These are phyloP conservation scores for Chelonus insularis DNA, from an alignment of 1,140 invertebrate species.

Conservation along the genomic window DNA sequence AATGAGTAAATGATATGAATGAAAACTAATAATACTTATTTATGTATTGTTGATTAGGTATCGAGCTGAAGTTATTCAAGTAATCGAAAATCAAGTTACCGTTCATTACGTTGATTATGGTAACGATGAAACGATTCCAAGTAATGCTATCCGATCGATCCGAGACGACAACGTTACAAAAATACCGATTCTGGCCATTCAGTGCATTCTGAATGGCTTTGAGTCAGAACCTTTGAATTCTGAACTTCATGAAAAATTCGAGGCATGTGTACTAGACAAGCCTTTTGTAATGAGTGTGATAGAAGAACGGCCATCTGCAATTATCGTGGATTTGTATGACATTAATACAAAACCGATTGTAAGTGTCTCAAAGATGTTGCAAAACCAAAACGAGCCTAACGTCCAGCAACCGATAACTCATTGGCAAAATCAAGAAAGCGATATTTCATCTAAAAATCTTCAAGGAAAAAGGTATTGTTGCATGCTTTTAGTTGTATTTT, in stretches of 20 bases:
- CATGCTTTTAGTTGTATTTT: too few species aligned
- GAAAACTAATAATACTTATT: not conserved
- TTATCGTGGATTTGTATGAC: conserved; percentile 62
- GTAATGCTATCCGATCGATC: conserved; percentile 65
- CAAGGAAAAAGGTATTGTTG: conserved; percentile 7
- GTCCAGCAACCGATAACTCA: not conserved
- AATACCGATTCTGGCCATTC: conserved; percentile 73
- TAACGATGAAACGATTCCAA: conserved; percentile 67
- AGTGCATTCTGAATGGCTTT: conserved; percentile 69
- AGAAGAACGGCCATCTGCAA: conserved; percentile 54
- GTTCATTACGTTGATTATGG: conserved; percentile 79
- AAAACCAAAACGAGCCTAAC: not conserved
- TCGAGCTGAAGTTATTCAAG: conserved; percentile 62
- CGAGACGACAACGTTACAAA: conserved; percentile 65
- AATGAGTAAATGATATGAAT: too few species aligned
- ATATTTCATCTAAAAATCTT: not conserved
- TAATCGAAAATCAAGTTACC: conserved; percentile 56
- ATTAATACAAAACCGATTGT: conserved; percentile 9
- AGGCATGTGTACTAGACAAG: conserved; percentile 56
- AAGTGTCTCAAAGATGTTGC: conserved; percentile 20
- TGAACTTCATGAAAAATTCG: conserved; percentile 54
- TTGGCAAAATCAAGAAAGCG: not conserved
- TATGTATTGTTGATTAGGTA: conserved; percentile 58
- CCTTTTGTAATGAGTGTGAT: conserved; percentile 63
- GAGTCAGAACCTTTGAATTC: conserved; percentile 50